Evolutionary conservation across 2,797 vertebrate genomes (phyloP).

Genomic region (Pelobates cultripes): DNA sequence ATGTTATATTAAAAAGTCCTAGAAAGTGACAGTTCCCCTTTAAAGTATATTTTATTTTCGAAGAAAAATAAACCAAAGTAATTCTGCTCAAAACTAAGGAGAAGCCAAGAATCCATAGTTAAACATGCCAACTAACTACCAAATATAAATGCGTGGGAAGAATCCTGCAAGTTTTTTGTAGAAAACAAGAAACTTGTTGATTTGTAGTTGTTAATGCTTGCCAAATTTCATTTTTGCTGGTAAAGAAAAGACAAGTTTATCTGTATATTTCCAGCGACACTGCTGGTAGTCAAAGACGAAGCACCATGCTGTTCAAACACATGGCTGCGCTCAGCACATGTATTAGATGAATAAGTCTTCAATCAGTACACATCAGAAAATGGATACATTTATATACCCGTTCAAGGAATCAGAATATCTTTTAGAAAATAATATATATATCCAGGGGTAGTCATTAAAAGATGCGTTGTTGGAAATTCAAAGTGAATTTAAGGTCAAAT

Average conservation of each 20-base stretch:
- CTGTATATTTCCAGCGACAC: conserved; percentile 2
- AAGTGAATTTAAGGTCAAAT: too few relatives aligned
- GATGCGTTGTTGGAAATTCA: too few relatives aligned
- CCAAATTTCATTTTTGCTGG: conserved; percentile 1
- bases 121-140: neutral
- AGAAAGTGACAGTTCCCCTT: too few relatives aligned
- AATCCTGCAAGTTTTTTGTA: neutral
- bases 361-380: neutral
- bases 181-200: neutral
- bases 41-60: neutral
- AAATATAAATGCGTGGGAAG: conserved; percentile 5
- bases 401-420: neutral
- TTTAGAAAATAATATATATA: neutral
- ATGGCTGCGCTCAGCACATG: neutral
- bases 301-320: neutral
- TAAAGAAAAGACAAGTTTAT: conserved; percentile 1
- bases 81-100: neutral
- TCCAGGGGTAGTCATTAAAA: too few relatives aligned
- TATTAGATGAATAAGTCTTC: neutral
- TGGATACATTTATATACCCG: neutral
- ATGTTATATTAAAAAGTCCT: too few relatives aligned
- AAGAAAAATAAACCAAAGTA: neutral
- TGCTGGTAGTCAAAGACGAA: neutral
- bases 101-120: neutral
- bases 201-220: neutral